phyloP scores from a whole-genome alignment of 1,140 invertebrate species.

The Argopecten irradians region DNA sequence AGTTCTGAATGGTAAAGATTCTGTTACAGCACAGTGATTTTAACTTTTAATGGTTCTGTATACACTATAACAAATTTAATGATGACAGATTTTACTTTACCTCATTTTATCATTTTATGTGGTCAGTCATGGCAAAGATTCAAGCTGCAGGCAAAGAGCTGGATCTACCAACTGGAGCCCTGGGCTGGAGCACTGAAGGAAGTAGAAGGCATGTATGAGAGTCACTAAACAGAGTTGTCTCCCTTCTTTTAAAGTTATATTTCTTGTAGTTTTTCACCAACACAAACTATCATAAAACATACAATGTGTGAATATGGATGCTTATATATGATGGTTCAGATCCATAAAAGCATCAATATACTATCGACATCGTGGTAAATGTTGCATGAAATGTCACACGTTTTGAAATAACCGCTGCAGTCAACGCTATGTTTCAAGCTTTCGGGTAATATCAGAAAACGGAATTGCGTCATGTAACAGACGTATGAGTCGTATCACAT shows the following conservation, averaged over 20 bases:
- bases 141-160: conserved; percentile 53
- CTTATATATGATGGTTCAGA: too few species aligned
- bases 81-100: background rate
- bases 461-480: background rate
- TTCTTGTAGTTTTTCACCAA: too few species aligned
- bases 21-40: background rate
- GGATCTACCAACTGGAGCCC: conserved; percentile 57
- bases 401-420: too few species aligned
- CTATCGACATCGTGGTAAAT: too few species aligned
- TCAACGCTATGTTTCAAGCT: too few species aligned
- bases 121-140: conserved; percentile 59
- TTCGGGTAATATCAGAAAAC: too few species aligned
- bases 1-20: background rate
- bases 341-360: too few species aligned
- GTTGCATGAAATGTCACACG: too few species aligned
- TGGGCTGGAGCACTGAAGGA: conserved; percentile 69
- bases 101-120: too few species aligned
- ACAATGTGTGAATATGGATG: too few species aligned
- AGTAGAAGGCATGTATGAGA: conserved; percentile 64
- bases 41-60: background rate
- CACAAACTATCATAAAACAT: too few species aligned
- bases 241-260: background rate
- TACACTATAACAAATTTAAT: background rate
- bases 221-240: background rate
- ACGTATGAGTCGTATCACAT: too few species aligned